Evolutionary conservation across 2,797 vertebrate genomes (phyloP), one percentile per base, ranked within the genome.

Genomic region (Austrolebias charrua): DNA sequence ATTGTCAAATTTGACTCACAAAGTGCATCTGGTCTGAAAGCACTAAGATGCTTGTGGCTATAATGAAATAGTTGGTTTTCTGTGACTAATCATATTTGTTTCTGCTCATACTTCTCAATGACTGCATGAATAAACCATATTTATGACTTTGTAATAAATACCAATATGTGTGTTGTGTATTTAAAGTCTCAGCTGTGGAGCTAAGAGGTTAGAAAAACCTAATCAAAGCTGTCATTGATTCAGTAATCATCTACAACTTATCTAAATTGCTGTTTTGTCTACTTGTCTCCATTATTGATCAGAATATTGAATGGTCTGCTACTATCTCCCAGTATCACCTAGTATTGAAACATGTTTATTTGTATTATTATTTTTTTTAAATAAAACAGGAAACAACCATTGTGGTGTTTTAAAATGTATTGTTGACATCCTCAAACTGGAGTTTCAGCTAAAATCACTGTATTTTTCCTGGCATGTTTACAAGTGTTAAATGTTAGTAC

Each of bases 201-300:
- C 24, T 24, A 24, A 24, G 24, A 45, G 38, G 20, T 75, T 40
- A 65, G 2, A 14, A 52, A 60, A 57, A 63, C 14, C 57, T 47
- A 7, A 49, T 59, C 33, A 43, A 8, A 38, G 52, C 48, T 60
- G 48, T 67, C 50, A 65, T 65, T 68, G 69, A 73, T 29, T 52
- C 20, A 16, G 69, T 54, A 75, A 75, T 75, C 44, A 55, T 64
- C 74, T 51, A 47, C 57, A 70, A 29, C 48, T 80, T 79, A 78
- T 85, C 80, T 80, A 65, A 78, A 83, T 65, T 55, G 62, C 51
- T 65, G 29, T 71, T 63, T 56, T 64, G 71, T 78, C 58, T 69
- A 1, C 40, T 55, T 24, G 2, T 47, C 52, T 59, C 71, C 35
- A 47, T 20, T 49, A 78, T 82, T 71, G 80, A 82, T 73, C 44